Percentiles rank a stretch among this genome's conserved stretches.
Conservation (phyloP, 2,113 vertebrate species). For the Fregetta grallaria region DNA sequence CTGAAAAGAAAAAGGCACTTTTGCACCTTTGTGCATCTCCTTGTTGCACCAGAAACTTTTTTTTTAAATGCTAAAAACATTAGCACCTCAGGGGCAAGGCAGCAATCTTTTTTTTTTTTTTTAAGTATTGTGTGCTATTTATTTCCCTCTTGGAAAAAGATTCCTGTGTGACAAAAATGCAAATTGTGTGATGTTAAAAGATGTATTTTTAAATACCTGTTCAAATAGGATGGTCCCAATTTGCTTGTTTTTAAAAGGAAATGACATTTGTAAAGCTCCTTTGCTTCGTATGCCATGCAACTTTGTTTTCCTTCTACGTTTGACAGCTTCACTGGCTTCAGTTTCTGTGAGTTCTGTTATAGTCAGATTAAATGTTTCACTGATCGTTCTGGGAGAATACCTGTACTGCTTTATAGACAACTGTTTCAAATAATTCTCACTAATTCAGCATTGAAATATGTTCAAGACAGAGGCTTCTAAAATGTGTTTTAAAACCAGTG, state of each 20-base stretch:
- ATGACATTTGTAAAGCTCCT: slow-evolving; percentile 63
- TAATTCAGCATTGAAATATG: slow-evolving; percentile 60
- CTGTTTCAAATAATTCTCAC: slow-evolving; percentile 16
- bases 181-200: slow-evolving; percentile 58
- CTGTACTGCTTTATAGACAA: slow-evolving; percentile 53
- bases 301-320: slow-evolving; percentile 58
- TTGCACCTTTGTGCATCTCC: slow-evolving; percentile 69
- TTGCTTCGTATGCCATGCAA: slow-evolving; percentile 28
- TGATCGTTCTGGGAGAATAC: slow-evolving; percentile 55
- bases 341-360: slow-evolving; percentile 61
- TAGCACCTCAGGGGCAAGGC: slow-evolving; percentile 77
- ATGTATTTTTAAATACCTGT: slow-evolving; percentile 65
- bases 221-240: slow-evolving; percentile 49
- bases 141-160: slow-evolving; percentile 62
- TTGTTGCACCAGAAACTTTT: slow-evolving; percentile 73
- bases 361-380: slow-evolving; percentile 56
- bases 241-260: slow-evolving; percentile 67
- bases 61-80: slow-evolving; percentile 64
- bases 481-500: not conserved
- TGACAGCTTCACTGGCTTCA: slow-evolving; percentile 36
- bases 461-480: slow-evolving; percentile 57
- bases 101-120: slow-evolving; percentile 8
- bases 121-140: slow-evolving; percentile 67
- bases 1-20: slow-evolving; percentile 67
- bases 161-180: slow-evolving; percentile 66